Percentiles rank a stretch among this genome's conserved stretches.
Conservation (phyloP, 2,113 vertebrate species). For the Anoura caudifer region DNA sequence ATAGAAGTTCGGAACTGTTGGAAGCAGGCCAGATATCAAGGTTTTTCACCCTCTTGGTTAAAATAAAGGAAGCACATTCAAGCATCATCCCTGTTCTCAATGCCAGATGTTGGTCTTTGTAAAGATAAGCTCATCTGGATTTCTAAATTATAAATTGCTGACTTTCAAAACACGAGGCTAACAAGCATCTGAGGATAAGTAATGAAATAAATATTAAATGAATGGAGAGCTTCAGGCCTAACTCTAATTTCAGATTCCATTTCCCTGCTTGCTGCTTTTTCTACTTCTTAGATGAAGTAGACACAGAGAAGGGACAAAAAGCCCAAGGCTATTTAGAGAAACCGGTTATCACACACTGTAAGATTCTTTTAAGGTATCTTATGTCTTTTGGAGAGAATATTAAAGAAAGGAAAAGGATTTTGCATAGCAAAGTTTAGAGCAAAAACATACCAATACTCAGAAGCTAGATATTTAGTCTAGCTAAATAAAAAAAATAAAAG, state of each 20-base stretch:
- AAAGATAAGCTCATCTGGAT: background rate
- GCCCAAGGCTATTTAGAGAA: conserved; percentile 40
- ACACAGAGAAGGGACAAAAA: background rate
- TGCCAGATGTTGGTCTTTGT: background rate
- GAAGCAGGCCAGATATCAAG: background rate
- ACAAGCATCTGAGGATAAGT: conserved; percentile 29
- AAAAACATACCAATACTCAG: conserved; percentile 11
- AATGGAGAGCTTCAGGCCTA: background rate
- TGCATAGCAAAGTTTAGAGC: background rate
- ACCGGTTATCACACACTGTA: conserved; percentile 7
- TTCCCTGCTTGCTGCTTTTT: conserved; percentile 30
- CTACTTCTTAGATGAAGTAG: conserved; percentile 39
- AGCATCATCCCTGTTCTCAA: background rate
- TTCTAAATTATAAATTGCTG: conserved; percentile 44
- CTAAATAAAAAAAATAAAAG: background rate
- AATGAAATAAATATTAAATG: conserved; percentile 55
- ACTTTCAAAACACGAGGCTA: conserved; percentile 34
- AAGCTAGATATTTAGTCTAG: background rate
- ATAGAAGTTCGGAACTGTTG: background rate
- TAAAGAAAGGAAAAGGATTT: conserved; percentile 42
- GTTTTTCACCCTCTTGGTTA: background rate
- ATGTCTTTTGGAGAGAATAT: background rate
- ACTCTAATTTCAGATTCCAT: conserved; percentile 52
- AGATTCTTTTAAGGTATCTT: conserved; percentile 6
- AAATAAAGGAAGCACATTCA: conserved; percentile 15